These are phyloP conservation scores for Tympanuchus pallidicinctus DNA, from an alignment of 2,113 vertebrate species.

Conservation along the genomic window DNA sequence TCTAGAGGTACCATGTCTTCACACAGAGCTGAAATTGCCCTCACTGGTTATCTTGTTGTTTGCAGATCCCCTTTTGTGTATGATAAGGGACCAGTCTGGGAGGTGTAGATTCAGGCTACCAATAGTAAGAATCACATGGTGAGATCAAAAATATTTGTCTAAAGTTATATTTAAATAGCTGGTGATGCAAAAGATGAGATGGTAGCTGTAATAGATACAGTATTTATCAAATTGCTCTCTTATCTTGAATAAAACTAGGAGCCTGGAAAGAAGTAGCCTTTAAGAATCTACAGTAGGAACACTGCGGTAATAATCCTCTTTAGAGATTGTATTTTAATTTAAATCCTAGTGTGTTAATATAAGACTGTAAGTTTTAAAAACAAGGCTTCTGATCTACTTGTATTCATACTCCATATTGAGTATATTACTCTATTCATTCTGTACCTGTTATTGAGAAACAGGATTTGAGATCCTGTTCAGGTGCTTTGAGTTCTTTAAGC, in stretches of 20 bases:
- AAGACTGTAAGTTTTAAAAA: neutral
- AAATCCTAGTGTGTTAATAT: conserved; percentile 2
- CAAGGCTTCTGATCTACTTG: neutral
- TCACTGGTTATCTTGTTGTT: neutral
- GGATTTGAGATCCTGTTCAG: neutral
- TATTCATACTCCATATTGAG: neutral
- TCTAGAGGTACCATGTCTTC: neutral
- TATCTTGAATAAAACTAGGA: neutral
- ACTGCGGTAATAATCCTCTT: conserved; percentile 22
- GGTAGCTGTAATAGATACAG: neutral
- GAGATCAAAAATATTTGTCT: neutral
- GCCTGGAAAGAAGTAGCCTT: neutral
- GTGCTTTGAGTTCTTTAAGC: neutral
- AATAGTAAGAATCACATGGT: neutral
- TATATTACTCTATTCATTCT: neutral
- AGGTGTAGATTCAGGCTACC: neutral
- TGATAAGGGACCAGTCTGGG: fast-evolving
- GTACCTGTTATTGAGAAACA: neutral
- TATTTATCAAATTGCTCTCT: neutral
- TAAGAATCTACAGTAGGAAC: conserved; percentile 2
- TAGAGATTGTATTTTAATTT: conserved; percentile 13
- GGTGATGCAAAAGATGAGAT: neutral
- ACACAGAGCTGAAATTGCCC: neutral
- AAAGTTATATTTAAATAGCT: neutral
- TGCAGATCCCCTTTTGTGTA: neutral